Conservation (phyloP, 2,113 vertebrate species). For the Sitta europaea region DNA sequence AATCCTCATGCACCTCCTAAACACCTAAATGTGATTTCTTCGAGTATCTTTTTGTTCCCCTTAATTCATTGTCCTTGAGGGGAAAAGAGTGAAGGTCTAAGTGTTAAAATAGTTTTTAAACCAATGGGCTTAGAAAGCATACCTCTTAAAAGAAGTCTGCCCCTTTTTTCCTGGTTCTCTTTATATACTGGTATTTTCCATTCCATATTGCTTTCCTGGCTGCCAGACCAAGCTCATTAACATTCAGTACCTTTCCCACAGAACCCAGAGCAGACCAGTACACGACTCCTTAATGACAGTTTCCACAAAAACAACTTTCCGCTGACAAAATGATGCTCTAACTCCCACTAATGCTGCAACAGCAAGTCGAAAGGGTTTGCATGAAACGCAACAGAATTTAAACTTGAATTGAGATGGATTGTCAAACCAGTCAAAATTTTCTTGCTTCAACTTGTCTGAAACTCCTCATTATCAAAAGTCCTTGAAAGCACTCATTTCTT, state of each 20-base stretch:
- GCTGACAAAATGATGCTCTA: not conserved
- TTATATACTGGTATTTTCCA: conserved; percentile 10
- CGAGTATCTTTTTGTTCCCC: not conserved
- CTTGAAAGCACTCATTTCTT: not conserved
- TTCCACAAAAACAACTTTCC: conserved; percentile 12
- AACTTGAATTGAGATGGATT: not conserved
- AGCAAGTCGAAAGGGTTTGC: not conserved
- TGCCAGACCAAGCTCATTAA: not conserved
- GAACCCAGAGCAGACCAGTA: not conserved
- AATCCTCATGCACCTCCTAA: not conserved
- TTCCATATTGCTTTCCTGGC: not conserved
- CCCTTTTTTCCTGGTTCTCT: not conserved
- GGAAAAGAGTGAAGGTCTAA: not conserved
- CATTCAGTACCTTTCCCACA: not conserved
- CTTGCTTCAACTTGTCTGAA: not conserved
- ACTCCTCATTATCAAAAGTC: not conserved
- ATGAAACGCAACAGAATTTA: not conserved
- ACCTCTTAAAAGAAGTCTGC: not conserved
- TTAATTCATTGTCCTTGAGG: not conserved
- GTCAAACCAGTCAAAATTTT: not conserved
- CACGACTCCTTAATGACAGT: not conserved
- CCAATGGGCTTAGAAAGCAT: not conserved
- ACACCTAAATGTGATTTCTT: not conserved
- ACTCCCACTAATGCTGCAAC: not conserved
- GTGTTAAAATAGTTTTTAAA: not conserved